Base-by-base conservation (phyloP, 2,113 vertebrate species). In the Anhinga rufa region DNA sequence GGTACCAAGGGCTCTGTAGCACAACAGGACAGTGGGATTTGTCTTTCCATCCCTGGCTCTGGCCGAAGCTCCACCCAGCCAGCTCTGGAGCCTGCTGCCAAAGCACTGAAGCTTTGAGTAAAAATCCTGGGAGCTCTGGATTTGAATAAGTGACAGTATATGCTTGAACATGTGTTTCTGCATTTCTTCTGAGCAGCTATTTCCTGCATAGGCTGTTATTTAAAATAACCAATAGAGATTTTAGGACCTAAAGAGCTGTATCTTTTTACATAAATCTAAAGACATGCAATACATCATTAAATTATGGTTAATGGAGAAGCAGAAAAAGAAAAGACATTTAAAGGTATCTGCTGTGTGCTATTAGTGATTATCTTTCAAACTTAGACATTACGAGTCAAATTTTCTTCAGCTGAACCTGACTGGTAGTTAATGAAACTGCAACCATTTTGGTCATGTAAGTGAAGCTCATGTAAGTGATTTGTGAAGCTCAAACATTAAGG, bases 301-400 rank as follows among this genome's bases (percentile, higher is more conserved):
- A 81, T 18, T 7, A 74, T 36, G 26, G 40, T 54, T 94, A 94
- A 88, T 80, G 34, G 60, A 82, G 21, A 80, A 77, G 17, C 4
- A 83, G 84, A 46, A 88, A 89, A 90, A 79, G n/a, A 84, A 69
- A 61, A 58, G 22, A 46, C 42, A 54, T 52, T 91, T 55, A 91
- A 92, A 94, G 49, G 49, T 49, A 90, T 69, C 44, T 76, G 20
- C 81, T 87, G 14, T 65, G 49, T 61, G 34, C 46, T 75, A 42
- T 61, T 85, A 90, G 58, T 85, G 61, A 78, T 84, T 64, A 34
- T 49, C 60, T 82, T 92, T 86, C 71, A 74, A 70, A 51, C 16
- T 60, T 64, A 70, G 34, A 80, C 5, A 24, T 42, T 62, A 82
- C 26, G 22, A 92, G 31, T 14, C 22, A 86, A 69, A 70, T 80